Base-by-base conservation (phyloP, 2,888 invertebrate species). In the Brenthis hecate region DNA sequence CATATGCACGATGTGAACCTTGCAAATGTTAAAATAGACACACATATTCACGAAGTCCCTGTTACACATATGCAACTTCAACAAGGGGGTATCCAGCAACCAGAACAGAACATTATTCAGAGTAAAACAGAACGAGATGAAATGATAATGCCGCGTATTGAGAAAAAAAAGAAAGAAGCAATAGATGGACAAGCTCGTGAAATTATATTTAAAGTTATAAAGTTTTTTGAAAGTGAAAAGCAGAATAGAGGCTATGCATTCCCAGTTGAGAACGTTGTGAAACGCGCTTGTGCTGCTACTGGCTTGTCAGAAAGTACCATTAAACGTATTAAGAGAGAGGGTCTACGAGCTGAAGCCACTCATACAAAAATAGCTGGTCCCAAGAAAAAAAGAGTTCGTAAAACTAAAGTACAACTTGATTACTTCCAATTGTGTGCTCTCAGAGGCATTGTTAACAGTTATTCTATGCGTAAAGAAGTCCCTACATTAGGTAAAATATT, bases 181-280 rank as follows among this genome's bases (percentile, higher is more conserved):
- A 92, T 92, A 8, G 92, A 92, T 68, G 90, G 91, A 0, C 92
- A 92, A 76, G 92, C 92, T 13, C 83, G 91, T 48, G 92, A 92
- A 75, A 87, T 92, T 0, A 92, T 92, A 64, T 92, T 84, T 73
- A 88, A 89, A 79, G 92, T 92, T 19, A 91, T 92, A 19, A 91
- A 91, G 75, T 92, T 92, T 75, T 92, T 92, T 74, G 92, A 92
- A 73, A 91, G 91, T 68, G 92, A 92, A 82, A 92, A 92, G 85
- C 88, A 88, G 73, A 92, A 90, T 23, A 85, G 91, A 74, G 91
- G 91, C 53, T 92, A 92, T 70, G 86, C 91, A 1, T 91, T 87
- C 74, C 91, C 92, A 0, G 92, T 92, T 0, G 91, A 92, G 73
- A 91, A 92, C 70, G 92, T 92, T 2, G 88, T 92, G 0, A 92